Percentiles rank a stretch among this genome's conserved stretches.
Conservation (phyloP, 2,113 vertebrate species). For the Orthonyx spaldingii region DNA sequence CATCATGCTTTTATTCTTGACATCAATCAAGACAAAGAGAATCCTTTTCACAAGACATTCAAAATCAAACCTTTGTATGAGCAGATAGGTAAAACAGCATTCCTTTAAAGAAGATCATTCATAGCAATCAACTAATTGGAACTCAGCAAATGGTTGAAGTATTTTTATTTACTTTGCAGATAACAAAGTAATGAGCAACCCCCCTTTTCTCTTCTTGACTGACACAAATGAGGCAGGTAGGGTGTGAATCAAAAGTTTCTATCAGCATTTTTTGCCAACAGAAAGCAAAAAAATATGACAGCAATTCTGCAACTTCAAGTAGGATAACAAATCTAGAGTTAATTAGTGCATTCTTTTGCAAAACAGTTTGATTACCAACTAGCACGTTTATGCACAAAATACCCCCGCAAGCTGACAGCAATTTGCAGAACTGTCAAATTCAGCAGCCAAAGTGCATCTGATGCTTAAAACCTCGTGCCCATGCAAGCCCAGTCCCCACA, state of each 20-base stretch:
- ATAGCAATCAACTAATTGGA: constrained; percentile 76
- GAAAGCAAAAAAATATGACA: constrained; percentile 47
- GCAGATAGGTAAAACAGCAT: constrained; percentile 73
- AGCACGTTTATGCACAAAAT: constrained; percentile 37
- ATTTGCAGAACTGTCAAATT: constrained; percentile 61
- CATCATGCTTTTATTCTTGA: constrained; percentile 80
- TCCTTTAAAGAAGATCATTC: constrained; percentile 69
- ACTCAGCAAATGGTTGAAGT: constrained; percentile 64
- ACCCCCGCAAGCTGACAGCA: constrained; percentile 42
- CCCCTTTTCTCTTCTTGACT: constrained; percentile 45
- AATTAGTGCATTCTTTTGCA: constrained; percentile 53
- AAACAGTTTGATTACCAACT: constrained; percentile 56
- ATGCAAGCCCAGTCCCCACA: neutral
- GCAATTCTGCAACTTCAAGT: constrained; percentile 53
- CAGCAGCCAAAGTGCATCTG: neutral
- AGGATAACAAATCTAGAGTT: constrained; percentile 56
- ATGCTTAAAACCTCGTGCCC: neutral
- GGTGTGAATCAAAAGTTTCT: constrained; percentile 72
- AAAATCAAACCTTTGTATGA: constrained; percentile 75
- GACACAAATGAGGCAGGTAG: constrained; percentile 68
- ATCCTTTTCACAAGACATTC: constrained; percentile 78
- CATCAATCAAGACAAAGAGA: constrained; percentile 84
- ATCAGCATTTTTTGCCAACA: constrained; percentile 50
- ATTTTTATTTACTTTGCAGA: constrained; percentile 74
- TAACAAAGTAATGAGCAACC: constrained; percentile 40